Evolutionary conservation across 2,888 invertebrate species (phyloP).

Genomic region (Actias luna): DNA sequence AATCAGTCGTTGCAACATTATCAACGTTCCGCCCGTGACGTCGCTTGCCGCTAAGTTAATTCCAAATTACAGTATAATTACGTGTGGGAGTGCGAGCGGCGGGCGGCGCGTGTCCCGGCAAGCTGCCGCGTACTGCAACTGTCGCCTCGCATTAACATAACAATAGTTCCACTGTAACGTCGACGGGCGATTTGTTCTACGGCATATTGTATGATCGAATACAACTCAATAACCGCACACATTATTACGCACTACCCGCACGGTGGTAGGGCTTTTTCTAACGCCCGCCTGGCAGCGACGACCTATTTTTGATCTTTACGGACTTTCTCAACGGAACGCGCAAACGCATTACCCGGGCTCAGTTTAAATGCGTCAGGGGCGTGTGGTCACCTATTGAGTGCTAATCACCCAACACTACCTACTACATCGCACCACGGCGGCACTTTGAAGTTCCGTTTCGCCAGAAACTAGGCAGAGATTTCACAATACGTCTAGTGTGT

Average conservation of each 20-base stretch:
- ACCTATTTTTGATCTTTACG: too few species aligned
- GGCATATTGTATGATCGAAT: constrained; percentile 25
- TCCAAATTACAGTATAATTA: constrained; percentile 3
- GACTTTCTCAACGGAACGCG: too few species aligned
- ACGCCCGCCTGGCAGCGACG: too few species aligned
- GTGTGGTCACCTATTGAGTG: too few species aligned
- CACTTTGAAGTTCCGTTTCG: too few species aligned
- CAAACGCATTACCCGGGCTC: too few species aligned
- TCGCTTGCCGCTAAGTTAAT: not conserved
- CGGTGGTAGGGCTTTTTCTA: too few species aligned
- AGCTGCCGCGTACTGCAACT: constrained; percentile 1
- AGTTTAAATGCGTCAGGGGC: too few species aligned
- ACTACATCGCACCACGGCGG: too few species aligned
- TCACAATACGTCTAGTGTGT: too few species aligned
- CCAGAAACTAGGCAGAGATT: too few species aligned
- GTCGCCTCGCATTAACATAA: constrained; percentile 5
- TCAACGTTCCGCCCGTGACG: not conserved
- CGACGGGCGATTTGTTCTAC: constrained; percentile 30
- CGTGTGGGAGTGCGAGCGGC: not conserved
- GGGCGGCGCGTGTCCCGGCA: not conserved
- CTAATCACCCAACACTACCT: too few species aligned
- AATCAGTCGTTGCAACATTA: not conserved
- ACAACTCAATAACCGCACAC: constrained; percentile 1
- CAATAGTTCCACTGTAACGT: constrained; percentile 14
- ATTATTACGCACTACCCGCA: not conserved